Conservation (phyloP, 2,113 vertebrate species). For the Glaucomys volans region DNA sequence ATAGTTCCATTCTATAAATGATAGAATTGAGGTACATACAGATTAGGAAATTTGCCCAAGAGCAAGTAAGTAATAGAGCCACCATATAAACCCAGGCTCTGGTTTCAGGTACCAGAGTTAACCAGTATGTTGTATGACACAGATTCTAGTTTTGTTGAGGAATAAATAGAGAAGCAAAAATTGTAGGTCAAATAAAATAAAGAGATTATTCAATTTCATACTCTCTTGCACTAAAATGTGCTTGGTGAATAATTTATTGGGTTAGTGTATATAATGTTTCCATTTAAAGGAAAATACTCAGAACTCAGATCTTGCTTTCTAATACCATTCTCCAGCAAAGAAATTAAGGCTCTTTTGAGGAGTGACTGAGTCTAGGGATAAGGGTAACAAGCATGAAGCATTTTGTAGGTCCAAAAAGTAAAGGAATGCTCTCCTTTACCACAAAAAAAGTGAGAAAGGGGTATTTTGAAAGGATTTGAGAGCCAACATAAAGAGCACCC, state of each 20-base stretch:
- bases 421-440: not conserved
- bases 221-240: not conserved
- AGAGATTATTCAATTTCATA: not conserved
- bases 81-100: not conserved
- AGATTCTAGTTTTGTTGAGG: not conserved
- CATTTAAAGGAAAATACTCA: not conserved
- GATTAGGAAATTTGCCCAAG: not conserved
- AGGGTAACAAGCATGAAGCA: not conserved
- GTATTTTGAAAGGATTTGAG: not conserved
- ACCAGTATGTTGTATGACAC: not conserved
- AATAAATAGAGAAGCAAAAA: not conserved
- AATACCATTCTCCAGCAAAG: not conserved
- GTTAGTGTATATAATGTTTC: not conserved
- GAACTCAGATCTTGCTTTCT: not conserved
- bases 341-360: not conserved
- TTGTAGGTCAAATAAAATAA: not conserved
- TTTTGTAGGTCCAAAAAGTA: not conserved
- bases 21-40: not conserved
- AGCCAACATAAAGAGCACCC: not conserved
- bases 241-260: constrained; percentile 26
- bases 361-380: not conserved
- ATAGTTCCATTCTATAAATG: not conserved
- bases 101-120: not conserved
- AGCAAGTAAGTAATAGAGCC: not conserved
- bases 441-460: not conserved